Percentiles rank a stretch among this genome's conserved stretches.
Conservation (phyloP, 1,140 invertebrate species). For the Cepaea nemoralis region DNA sequence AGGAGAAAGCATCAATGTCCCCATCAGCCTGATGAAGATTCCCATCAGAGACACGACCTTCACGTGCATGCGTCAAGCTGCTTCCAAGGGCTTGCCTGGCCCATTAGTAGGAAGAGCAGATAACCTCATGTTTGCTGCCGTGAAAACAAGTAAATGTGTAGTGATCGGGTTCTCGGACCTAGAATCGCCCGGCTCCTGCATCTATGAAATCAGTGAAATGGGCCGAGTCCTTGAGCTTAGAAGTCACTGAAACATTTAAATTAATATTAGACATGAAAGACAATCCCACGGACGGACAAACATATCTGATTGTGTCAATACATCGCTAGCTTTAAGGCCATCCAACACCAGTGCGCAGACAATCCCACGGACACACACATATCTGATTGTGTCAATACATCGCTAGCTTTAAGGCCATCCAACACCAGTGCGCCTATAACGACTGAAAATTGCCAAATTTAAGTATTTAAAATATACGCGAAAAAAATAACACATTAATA, state of each 20-base stretch:
- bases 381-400: too few relatives aligned
- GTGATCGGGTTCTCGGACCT: neutral
- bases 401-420: too few relatives aligned
- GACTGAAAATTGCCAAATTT: too few relatives aligned
- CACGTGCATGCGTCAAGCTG: neutral
- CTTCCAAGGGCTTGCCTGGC: neutral
- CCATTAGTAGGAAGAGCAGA: neutral
- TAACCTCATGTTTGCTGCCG: neutral
- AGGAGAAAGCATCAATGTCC: neutral
- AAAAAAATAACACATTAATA: too few relatives aligned
- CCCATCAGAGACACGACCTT: neutral
- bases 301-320: too few relatives aligned
- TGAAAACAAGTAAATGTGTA: neutral
- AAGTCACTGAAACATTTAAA: neutral
- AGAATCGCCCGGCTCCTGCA: neutral
- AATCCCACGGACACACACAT: too few relatives aligned
- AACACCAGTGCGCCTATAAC: too few relatives aligned
- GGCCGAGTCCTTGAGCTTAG: neutral
- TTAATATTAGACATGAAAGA: too few relatives aligned
- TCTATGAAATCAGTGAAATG: constrained; percentile 6
- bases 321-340: too few relatives aligned
- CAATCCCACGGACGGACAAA: too few relatives aligned
- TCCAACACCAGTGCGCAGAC: too few relatives aligned
- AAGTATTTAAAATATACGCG: too few relatives aligned
- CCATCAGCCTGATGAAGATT: neutral